These are phyloP conservation scores for Berghia stephanieae DNA, from an alignment of 1,140 invertebrate species.

Conservation along the genomic window DNA sequence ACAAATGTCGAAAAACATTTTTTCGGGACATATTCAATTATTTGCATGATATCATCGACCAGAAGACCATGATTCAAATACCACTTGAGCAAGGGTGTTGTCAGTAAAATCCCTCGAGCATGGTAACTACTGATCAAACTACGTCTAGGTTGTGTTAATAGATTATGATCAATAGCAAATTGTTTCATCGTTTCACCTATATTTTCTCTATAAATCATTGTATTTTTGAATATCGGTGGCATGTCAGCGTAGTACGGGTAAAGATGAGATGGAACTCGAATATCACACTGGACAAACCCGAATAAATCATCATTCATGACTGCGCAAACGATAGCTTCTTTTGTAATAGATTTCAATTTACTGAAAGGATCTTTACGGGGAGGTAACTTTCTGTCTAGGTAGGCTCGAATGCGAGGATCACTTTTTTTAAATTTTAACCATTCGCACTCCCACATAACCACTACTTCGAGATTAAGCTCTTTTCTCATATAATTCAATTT, in stretches of 20 bases:
- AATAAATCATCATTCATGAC: slow-evolving; percentile 17
- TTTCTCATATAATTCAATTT: background rate
- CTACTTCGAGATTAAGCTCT: background rate
- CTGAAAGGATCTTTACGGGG: background rate
- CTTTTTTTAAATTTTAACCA: background rate
- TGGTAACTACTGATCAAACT: slow-evolving; percentile 38
- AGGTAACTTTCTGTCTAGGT: background rate
- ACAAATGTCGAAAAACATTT: slow-evolving; percentile 38
- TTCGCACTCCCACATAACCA: slow-evolving; percentile 15
- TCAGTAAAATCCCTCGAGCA: slow-evolving; percentile 37
- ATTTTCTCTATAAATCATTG: slow-evolving; percentile 24
- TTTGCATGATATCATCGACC: slow-evolving; percentile 41
- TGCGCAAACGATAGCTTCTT: slow-evolving; percentile 5
- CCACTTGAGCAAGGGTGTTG: slow-evolving; percentile 41
- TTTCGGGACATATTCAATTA: slow-evolving; percentile 38
- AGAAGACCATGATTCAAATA: slow-evolving; percentile 42
- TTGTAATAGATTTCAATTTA: background rate
- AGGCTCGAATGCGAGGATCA: background rate
- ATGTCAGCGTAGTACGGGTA: slow-evolving; percentile 35
- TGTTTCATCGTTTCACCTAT: slow-evolving; percentile 39
- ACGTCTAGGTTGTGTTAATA: slow-evolving; percentile 32
- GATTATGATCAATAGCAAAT: slow-evolving; percentile 26
- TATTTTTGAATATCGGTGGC: slow-evolving; percentile 39
- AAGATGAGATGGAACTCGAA: slow-evolving; percentile 29
- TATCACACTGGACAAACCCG: slow-evolving; percentile 36